phyloP scores from a whole-genome alignment of 2,113 vertebrate genomes.

The Sapayoa aenigma region DNA sequence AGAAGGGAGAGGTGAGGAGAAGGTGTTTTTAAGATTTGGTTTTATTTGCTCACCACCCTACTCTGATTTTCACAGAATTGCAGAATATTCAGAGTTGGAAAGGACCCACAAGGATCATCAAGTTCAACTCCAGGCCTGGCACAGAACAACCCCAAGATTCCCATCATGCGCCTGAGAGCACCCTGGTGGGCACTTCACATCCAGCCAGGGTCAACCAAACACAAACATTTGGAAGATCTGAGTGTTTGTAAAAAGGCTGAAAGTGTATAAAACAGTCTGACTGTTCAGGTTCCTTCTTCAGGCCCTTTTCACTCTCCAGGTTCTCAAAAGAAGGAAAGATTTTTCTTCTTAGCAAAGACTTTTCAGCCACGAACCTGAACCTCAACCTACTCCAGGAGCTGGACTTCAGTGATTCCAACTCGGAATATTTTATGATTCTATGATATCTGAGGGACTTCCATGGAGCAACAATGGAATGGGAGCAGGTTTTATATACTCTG shows the following conservation, averaged over 20 bases:
- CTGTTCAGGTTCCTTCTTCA: not conserved
- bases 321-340: not conserved
- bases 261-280: not conserved
- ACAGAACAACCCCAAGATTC: not conserved
- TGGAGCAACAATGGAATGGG: not conserved
- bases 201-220: not conserved
- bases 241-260: not conserved
- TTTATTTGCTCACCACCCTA: not conserved
- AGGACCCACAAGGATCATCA: not conserved
- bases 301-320: not conserved
- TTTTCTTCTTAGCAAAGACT: not conserved
- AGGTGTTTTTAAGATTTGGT: not conserved
- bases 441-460: not conserved
- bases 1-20: not conserved
- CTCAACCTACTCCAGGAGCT: not conserved
- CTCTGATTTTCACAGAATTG: not conserved
- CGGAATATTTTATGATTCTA: not conserved
- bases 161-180: not conserved
- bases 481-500: not conserved
- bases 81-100: not conserved
- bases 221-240: not conserved
- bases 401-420: not conserved
- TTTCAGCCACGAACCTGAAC: not conserved
- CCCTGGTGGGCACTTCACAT: not conserved
- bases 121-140: not conserved